A percentile compares a stretch with the other conserved stretches of the same genome.
Conservation (phyloP, 2,113 vertebrate species). For the Bujurquina vittata region DNA sequence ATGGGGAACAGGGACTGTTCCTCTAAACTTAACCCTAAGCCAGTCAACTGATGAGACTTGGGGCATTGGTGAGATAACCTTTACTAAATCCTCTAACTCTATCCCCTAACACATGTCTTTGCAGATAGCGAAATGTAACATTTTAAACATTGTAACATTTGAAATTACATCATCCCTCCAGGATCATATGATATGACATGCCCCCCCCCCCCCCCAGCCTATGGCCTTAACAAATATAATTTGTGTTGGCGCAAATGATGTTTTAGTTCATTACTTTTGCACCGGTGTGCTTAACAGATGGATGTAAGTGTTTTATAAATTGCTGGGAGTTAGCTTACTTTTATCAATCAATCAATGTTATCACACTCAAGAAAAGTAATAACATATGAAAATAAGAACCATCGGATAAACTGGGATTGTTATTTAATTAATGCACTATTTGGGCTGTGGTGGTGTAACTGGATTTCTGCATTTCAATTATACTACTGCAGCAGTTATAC, state of each 20-base stretch:
- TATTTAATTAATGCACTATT: background rate
- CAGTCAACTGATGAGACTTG: background rate
- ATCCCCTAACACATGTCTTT: background rate
- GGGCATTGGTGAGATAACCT: background rate
- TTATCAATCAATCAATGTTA: background rate
- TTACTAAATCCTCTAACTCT: background rate
- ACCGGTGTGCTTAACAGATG: background rate
- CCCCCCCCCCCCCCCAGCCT: background rate
- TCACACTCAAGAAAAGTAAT: background rate
- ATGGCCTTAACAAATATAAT: background rate
- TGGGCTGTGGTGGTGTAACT: slow-evolving; percentile 6
- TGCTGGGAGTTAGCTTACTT: background rate
- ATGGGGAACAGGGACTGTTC: background rate
- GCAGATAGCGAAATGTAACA: background rate
- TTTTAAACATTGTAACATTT: background rate
- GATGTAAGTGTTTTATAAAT: background rate
- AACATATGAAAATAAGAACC: background rate
- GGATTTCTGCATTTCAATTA: slow-evolving; percentile 4
- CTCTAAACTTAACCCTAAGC: background rate
- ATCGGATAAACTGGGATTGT: background rate
- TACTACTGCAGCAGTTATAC: background rate
- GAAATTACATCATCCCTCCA: no score
- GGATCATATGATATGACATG: no score
- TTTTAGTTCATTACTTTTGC: background rate
- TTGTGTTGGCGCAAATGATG: background rate